Percentiles rank a stretch among this genome's conserved stretches.
phyloP scores from a whole-genome alignment of 2,113 vertebrate genomes.

The Callospermophilus lateralis region DNA sequence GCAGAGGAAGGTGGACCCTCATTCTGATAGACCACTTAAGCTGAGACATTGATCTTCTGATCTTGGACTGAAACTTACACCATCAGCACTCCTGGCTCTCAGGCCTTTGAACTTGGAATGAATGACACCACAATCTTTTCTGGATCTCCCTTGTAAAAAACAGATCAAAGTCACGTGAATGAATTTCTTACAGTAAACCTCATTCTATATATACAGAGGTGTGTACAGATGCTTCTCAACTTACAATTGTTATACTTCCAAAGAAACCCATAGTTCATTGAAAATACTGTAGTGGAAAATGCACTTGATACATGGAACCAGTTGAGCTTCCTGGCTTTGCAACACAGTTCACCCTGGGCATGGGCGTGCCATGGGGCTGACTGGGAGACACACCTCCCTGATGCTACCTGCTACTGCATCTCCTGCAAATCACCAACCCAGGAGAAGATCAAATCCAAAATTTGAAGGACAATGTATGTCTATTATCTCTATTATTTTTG shows the following conservation, averaged over 20 bases:
- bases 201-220: not conserved
- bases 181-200: not conserved
- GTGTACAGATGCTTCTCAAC: not conserved
- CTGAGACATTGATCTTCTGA: not conserved
- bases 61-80: not conserved
- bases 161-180: not conserved
- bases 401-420: not conserved
- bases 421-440: not conserved
- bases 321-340: not conserved
- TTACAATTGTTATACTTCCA: not conserved
- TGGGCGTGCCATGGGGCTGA: not conserved
- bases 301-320: not conserved
- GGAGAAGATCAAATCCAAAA: not conserved
- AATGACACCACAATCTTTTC: not conserved
- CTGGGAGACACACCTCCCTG: not conserved
- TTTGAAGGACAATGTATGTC: not conserved
- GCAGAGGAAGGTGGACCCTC: not conserved
- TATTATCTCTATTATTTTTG: not conserved
- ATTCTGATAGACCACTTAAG: not conserved
- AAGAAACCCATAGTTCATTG: not conserved
- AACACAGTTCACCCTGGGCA: not conserved
- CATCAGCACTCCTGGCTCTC: not conserved
- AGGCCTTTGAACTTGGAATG: not conserved
- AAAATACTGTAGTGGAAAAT: not conserved
- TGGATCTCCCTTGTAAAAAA: not conserved